phyloP scores from a whole-genome alignment of 2,113 vertebrate species.

The Gobio gobio region DNA sequence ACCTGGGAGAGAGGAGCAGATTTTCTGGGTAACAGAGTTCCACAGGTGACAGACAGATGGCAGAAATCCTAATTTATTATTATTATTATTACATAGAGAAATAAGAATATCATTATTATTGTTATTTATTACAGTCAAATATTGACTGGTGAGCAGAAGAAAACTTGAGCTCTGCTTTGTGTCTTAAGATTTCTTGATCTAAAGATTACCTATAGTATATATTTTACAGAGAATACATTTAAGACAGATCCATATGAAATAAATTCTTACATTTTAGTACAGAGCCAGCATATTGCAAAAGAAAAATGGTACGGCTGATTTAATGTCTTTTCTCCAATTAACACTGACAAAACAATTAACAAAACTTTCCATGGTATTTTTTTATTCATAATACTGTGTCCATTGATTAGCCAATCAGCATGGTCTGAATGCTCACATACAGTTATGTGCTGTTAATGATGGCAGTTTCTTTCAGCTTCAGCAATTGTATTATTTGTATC shows the following conservation, averaged over 20 bases:
- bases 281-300: not conserved
- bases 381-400: not conserved
- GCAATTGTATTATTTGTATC: slow-evolving; percentile 8
- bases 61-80: not conserved
- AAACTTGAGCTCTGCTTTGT: not conserved
- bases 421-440: not conserved
- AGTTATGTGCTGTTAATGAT: not conserved
- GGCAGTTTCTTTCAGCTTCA: not conserved
- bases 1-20: not conserved
- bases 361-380: not conserved
- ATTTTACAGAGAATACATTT: not conserved
- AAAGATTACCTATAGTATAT: not conserved
- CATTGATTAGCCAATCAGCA: slow-evolving; percentile 18
- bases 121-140: not conserved
- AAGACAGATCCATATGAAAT: not conserved
- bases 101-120: not conserved
- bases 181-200: not conserved
- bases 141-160: not conserved
- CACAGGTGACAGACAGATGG: slow-evolving; percentile 25
- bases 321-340: slow-evolving; percentile 37
- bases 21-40: not conserved
- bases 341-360: not conserved
- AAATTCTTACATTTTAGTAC: not conserved
- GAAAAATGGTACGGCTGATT: slow-evolving; percentile 11
- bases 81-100: not conserved